Conservation (phyloP, 2,888 invertebrate species). For the Bellardia pandia region DNA sequence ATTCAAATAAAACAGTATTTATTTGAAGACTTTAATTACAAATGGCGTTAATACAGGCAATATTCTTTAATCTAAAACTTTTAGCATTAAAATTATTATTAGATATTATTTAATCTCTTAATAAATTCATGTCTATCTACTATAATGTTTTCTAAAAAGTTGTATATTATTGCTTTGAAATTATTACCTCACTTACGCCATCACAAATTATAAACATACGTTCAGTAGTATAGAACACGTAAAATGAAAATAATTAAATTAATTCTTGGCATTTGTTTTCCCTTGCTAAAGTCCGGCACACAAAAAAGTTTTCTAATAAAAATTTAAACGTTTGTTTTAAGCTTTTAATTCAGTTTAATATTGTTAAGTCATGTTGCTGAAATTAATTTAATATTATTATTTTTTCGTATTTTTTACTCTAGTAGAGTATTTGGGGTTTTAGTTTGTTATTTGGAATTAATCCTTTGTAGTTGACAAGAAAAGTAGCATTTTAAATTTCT, state of each 20-base stretch:
- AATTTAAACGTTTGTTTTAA: constrained; percentile 34
- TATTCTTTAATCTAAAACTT: too few relatives aligned
- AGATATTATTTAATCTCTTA: too few relatives aligned
- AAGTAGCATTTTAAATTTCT: too few relatives aligned
- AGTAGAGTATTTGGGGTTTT: not conserved
- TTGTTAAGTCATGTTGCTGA: constrained; percentile 31
- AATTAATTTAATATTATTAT: constrained; percentile 8
- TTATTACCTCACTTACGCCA: not conserved
- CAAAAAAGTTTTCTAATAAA: constrained; percentile 33
- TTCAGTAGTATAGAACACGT: not conserved
- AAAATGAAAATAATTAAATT: constrained; percentile 24
- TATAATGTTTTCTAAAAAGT: too few relatives aligned
- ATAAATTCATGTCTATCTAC: too few relatives aligned
- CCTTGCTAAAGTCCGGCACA: not conserved
- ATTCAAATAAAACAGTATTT: too few relatives aligned
- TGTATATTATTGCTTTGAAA: too few relatives aligned
- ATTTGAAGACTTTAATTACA: too few relatives aligned
- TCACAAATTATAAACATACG: not conserved
- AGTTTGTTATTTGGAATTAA: constrained; percentile 9
- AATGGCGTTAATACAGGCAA: too few relatives aligned
- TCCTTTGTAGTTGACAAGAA: not conserved
- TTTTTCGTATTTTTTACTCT: not conserved
- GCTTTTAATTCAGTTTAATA: constrained; percentile 29
- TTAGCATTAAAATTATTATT: too few relatives aligned
- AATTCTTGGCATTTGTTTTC: constrained; percentile 6